These are phyloP conservation scores for Acanthosoma haemorrhoidale DNA, from an alignment of 2,888 invertebrate genomes.

Conservation along the genomic window DNA sequence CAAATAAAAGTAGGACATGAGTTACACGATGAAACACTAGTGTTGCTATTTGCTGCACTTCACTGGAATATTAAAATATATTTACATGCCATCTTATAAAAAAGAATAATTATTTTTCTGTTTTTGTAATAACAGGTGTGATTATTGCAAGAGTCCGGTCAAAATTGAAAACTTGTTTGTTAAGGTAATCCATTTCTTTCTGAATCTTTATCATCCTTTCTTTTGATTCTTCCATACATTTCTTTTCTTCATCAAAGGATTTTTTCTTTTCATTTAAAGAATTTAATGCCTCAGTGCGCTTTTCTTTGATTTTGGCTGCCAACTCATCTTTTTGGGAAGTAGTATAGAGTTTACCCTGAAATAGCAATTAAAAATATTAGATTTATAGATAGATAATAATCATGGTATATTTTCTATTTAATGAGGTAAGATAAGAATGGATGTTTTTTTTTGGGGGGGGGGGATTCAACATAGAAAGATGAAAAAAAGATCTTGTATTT, in stretches of 20 bases:
- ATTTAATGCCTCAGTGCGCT: background rate
- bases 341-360: background rate
- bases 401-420: too few species aligned
- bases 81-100: too few species aligned
- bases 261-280: background rate
- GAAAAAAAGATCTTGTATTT: too few species aligned
- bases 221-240: conserved; percentile 46
- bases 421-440: too few species aligned
- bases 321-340: background rate
- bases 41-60: too few species aligned
- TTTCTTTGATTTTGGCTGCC: background rate
- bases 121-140: background rate
- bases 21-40: too few species aligned
- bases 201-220: conserved; percentile 47
- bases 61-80: too few species aligned
- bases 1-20: too few species aligned
- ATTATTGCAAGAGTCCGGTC: background rate
- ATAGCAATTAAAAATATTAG: conserved; percentile 16
- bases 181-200: conserved; percentile 38
- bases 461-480: too few species aligned
- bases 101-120: background rate
- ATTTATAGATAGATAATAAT: background rate
- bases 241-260: conserved; percentile 20
- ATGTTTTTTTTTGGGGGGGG: too few species aligned
- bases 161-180: background rate